Base-by-base conservation (phyloP, 2,113 vertebrate species). In the Accipiter cooperii region DNA sequence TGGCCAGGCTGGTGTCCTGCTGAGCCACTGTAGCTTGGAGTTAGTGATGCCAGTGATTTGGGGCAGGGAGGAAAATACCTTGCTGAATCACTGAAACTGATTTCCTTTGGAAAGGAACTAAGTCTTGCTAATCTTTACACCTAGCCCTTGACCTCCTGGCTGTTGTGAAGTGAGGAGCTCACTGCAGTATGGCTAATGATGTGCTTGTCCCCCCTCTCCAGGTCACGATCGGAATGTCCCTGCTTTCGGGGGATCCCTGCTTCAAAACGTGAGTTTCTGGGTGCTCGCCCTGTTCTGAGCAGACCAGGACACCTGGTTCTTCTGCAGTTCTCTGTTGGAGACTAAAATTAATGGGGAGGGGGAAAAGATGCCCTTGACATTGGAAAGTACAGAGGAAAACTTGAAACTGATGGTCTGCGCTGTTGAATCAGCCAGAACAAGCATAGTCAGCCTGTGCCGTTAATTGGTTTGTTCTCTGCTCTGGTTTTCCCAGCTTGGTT, bases 211-310 rank as follows among this genome's bases (percentile, higher is more conserved):
- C n/a, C 11, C 55, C 46, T 92, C 33, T 77, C 26, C 96, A 99
- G 99, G 99, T 99, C 95, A 99, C 98, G 8, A 99, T 99, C 2
- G 99, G 99, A 82, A 99, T 99, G 99, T 99, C 99, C 47, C 98
- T 99, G 47, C 98, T 99, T 8, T 99, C 99, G 2, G 99, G 99
- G 92, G 99, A 99, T 90, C 99, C 99, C 16, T 99, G 99, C 98
- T 99, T 99, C 95, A 99, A 99, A 98, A 99, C 99, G 99, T 99
- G 97, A 99, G 99, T 99, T 78, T 64, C 44, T 83, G 61, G 19
- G 16, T 31, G 25, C 21, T 90, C 1, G 0, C 26, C 22, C 26
- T 0, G 0, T 63, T 69, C 73, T 75, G 57, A 33, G 21, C 42
- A 68, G 61, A 64, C 34, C 22, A 40, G 54, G 20, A 36, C 19